Evolutionary conservation across 2,888 invertebrate genomes (phyloP).

Genomic region (Conomelus anceps): DNA sequence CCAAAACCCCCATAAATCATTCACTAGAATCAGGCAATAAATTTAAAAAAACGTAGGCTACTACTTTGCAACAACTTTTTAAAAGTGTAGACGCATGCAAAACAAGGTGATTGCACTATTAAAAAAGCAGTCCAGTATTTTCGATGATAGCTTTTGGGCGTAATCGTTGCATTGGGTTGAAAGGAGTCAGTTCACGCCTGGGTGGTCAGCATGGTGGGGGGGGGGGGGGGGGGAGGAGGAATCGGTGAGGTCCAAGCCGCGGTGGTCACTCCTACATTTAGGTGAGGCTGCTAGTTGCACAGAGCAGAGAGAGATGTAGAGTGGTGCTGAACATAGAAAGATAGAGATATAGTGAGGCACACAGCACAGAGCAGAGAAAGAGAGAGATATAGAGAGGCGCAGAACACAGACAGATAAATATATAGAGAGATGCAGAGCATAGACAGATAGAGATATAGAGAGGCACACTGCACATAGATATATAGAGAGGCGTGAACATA

Average conservation of each 20-base stretch:
- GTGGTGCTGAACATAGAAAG: not conserved
- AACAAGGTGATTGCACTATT: not conserved
- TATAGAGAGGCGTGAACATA: too few species aligned
- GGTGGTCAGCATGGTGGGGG: not conserved
- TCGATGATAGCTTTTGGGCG: not conserved
- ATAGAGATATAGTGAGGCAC: not conserved
- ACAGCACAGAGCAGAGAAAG: not conserved
- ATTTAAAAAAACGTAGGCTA: too few species aligned
- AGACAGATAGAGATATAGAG: not conserved
- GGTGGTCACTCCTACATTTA: not conserved
- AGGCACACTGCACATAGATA: not conserved
- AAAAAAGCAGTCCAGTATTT: not conserved
- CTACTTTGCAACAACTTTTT: not conserved
- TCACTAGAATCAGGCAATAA: too few species aligned
- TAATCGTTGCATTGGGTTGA: not conserved
- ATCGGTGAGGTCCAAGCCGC: not conserved
- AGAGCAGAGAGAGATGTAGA: not conserved
- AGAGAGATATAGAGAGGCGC: too few species aligned
- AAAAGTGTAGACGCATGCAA: not conserved
- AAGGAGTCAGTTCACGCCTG: not conserved
- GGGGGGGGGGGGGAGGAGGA: not conserved
- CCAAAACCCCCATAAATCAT: too few species aligned
- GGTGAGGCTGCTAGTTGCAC: not conserved
- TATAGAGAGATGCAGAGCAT: not conserved
- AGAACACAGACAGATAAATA: not conserved